These are phyloP conservation scores for Drosophila mettleri DNA, from an alignment of 2,888 invertebrate species.

Conservation along the genomic window DNA sequence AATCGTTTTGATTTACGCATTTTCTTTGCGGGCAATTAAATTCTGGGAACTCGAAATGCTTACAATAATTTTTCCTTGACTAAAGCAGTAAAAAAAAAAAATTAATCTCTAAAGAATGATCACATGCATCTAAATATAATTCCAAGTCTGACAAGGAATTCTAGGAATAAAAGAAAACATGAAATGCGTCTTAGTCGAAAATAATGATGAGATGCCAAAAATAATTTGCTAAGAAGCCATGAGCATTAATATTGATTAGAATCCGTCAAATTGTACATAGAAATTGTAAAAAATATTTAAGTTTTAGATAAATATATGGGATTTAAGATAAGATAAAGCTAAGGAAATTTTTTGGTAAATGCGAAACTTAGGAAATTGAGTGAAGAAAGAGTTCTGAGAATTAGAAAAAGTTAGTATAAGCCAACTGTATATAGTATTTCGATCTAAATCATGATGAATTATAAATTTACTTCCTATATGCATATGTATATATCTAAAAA, in stretches of 20 bases:
- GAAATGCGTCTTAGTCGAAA: slow-evolving; percentile 5
- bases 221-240: background rate
- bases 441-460: no score
- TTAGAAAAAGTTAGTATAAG: no score
- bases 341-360: background rate
- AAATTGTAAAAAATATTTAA: background rate
- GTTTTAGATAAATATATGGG: no score
- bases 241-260: background rate
- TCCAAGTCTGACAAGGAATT: slow-evolving; percentile 23
- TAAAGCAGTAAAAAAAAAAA: slow-evolving; percentile 9
- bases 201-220: slow-evolving; percentile 3
- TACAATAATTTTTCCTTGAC: slow-evolving; percentile 3
- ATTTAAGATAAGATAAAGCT: background rate
- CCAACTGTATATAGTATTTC: no score
- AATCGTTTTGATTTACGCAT: slow-evolving; percentile 26
- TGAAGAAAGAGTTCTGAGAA: no score
- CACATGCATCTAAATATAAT: slow-evolving; percentile 24
- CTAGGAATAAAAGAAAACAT: slow-evolving; percentile 3
- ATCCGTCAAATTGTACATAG: background rate
- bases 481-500: no score
- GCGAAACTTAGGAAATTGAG: background rate
- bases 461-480: no score
- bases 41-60: slow-evolving; percentile 30
- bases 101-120: slow-evolving; percentile 7
- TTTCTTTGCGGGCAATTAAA: slow-evolving; percentile 9